A percentile compares a stretch with the other conserved stretches of the same genome.
Conservation (phyloP, 2,113 vertebrate genomes). For the Engraulis encrasicolus region DNA sequence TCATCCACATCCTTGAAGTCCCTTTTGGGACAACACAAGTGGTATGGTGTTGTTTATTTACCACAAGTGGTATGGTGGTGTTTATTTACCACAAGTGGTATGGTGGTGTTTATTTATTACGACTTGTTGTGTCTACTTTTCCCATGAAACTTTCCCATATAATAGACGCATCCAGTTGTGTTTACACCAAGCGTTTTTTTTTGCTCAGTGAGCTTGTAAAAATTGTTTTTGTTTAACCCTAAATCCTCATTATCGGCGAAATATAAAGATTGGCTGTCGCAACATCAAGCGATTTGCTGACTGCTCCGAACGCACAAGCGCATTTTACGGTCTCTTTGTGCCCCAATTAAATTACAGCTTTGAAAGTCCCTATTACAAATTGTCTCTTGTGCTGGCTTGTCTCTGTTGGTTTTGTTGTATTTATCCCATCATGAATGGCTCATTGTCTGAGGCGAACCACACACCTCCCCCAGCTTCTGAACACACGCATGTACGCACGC, state of each 20-base stretch:
- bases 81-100: neutral
- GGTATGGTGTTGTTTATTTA: neutral
- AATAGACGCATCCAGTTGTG: neutral
- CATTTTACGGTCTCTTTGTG: constrained; percentile 41
- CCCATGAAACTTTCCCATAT: neutral
- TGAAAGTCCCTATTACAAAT: constrained; percentile 55
- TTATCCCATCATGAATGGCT: constrained; percentile 58
- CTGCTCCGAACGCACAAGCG: constrained; percentile 5
- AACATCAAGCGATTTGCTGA: constrained; percentile 19
- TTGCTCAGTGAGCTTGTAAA: neutral
- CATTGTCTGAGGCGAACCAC: constrained; percentile 59
- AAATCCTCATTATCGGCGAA: neutral
- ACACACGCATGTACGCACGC: neutral
- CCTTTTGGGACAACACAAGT: neutral
- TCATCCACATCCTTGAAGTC: neutral
- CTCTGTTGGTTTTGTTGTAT: constrained; percentile 57
- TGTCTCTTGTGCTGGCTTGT: constrained; percentile 43
- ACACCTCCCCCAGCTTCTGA: constrained; percentile 18
- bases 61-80: too few relatives aligned
- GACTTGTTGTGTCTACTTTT: neutral
- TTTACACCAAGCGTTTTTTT: neutral
- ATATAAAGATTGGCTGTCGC: neutral
- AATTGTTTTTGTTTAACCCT: neutral
- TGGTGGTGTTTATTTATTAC: neutral
- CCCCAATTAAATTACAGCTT: constrained; percentile 49